Evolutionary conservation across 1,140 invertebrate species (phyloP), one percentile per base, ranked within the genome.

Genomic region (Archegozetes longisetosus): DNA sequence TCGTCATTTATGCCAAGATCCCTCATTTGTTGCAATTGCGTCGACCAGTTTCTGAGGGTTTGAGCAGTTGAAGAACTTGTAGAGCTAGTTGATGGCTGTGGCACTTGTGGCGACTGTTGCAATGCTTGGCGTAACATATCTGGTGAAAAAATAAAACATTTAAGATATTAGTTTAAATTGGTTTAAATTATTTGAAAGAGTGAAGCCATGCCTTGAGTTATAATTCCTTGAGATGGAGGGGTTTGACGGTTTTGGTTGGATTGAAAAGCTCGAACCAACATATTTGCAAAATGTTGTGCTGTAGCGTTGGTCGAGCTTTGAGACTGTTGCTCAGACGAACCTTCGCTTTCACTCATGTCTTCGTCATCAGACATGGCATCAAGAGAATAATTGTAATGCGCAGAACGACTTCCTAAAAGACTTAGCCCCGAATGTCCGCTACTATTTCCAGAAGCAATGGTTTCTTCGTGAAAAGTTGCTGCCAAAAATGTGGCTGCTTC

Each of bases 1-100:
- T 76, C 75, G 67, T 77, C 73, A 55, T 68, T 69, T n/a, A 77
- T 75, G 6, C 75, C 75, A 70, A 76, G 72, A 28, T 77, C 75
- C 51, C 71, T 64, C 63, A 77, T 68, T 56, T 76, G 74, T 56
- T 72, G 70, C 4, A 77, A 60, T 62, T 72, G 70, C 23, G 52
- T 26, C 20, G 62, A 47, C 60, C 60, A 54, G 51, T 52, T 57
- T 24, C 20, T 28, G 9, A 49, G 46, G 28, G 49, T 48, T 20
- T 56, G 40, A 60, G 50, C 22, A 14, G 57, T 47, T 50, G 57
- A 17, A 20, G 17, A 23, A 22, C 25, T 17, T 20, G 28, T 40
- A 40, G 6, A 9, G 32, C 6, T 40, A 6, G 32, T 9, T 6
- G 32, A 17, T 17, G 6, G 32, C 17, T 6, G 17, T 17, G 6